These are phyloP conservation scores for Trachythela sp. DNA, from an alignment of 64 coral and sea anemone genomes.

Conservation along the genomic window DNA sequence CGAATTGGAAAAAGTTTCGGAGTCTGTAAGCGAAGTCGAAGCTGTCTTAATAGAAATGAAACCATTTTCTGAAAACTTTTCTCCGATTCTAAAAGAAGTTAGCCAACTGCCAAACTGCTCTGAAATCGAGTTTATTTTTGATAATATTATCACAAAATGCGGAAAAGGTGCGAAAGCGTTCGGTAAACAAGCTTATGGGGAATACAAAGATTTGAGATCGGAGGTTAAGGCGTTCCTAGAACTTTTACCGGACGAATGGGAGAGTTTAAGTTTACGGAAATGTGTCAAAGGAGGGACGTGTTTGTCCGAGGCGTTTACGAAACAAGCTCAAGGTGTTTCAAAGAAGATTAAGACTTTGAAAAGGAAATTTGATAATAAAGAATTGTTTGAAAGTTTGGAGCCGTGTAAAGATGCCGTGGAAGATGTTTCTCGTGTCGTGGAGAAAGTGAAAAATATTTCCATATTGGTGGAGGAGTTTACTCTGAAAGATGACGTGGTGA, in stretches of 20 bases:
- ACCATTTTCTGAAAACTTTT: constrained; percentile 16
- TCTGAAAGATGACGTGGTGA: constrained; percentile 64
- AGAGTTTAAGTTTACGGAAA: neutral
- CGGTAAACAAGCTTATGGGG: constrained; percentile 17
- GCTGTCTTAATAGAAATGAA: constrained; percentile 1
- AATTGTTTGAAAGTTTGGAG: constrained; percentile 53
- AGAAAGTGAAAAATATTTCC: constrained; percentile 62
- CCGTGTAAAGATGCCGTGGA: constrained; percentile 49
- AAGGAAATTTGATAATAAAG: constrained; percentile 51
- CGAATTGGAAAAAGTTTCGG: constrained; percentile 9
- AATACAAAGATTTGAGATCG: constrained; percentile 6
- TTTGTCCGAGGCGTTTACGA: constrained; percentile 3
- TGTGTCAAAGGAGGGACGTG: constrained; percentile 1
- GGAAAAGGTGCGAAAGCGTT: neutral
- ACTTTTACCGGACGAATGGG: neutral
- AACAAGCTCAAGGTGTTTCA: constrained; percentile 1
- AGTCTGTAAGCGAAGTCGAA: neutral
- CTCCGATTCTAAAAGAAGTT: neutral
- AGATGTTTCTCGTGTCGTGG: constrained; percentile 42
- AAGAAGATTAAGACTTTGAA: neutral
- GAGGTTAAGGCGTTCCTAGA: neutral
- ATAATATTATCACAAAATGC: neutral
- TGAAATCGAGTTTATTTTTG: neutral
- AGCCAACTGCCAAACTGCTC: constrained; percentile 10
- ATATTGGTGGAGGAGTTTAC: constrained; percentile 69